Percentiles rank a stretch among this genome's conserved stretches.
Evolutionary conservation across 2,113 vertebrate genomes (phyloP).

Genomic region (Coracopsis vasa): DNA sequence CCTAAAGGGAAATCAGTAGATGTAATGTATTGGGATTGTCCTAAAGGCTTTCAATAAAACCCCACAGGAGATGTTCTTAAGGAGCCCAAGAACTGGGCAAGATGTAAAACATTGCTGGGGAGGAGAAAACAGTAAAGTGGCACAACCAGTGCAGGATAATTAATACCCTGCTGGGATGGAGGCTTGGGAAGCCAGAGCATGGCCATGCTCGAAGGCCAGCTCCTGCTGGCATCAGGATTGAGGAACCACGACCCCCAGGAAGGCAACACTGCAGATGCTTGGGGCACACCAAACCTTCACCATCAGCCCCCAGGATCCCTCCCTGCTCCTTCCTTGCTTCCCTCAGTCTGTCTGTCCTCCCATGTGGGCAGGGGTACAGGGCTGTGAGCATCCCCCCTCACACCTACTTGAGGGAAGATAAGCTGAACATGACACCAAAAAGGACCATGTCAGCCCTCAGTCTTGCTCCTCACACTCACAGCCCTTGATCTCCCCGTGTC

Average conservation of each 20-base stretch:
- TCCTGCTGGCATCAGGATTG: not conserved
- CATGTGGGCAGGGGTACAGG: rapidly evolving
- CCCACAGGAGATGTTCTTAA: not conserved
- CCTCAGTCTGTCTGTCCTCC: not conserved
- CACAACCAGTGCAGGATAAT: not conserved
- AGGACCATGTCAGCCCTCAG: not conserved
- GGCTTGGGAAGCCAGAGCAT: rapidly evolving
- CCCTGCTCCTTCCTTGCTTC: not conserved
- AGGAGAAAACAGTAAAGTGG: not conserved
- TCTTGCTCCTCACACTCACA: not conserved
- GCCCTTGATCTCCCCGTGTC: not conserved
- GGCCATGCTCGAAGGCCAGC: rapidly evolving
- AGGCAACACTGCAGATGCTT: not conserved
- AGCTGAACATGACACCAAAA: not conserved
- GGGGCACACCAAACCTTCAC: not conserved
- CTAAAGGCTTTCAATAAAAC: conserved; percentile 47
- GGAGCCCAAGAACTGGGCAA: not conserved
- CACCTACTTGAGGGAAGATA: not conserved
- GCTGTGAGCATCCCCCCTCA: not conserved
- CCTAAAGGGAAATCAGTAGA: conserved; percentile 38
- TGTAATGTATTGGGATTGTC: conserved; percentile 34
- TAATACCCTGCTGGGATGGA: not conserved
- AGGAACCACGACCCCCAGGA: not conserved
- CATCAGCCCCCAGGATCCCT: not conserved
- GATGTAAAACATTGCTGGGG: not conserved